These are phyloP conservation scores for Torymus aiolomorphi DNA, from an alignment of 2,888 invertebrate species.

Conservation along the genomic window DNA sequence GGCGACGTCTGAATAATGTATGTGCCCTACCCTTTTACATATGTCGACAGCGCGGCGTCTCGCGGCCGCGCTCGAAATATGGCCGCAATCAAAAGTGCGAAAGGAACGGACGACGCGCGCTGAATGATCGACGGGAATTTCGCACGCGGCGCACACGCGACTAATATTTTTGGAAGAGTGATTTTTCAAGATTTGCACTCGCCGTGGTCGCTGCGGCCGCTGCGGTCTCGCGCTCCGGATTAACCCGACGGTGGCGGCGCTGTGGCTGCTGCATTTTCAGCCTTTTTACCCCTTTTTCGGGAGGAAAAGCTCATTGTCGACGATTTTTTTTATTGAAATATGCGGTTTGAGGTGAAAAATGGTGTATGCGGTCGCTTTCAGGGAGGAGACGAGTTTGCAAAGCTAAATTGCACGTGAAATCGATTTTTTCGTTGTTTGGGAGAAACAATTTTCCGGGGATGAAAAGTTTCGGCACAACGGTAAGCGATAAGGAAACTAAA, in stretches of 20 bases:
- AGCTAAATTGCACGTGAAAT: too few relatives aligned
- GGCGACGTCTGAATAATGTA: slow-evolving; percentile 45
- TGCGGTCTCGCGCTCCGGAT: neutral
- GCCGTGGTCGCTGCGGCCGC: slow-evolving; percentile 9
- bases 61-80: slow-evolving; percentile 40
- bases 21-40: slow-evolving; percentile 17
- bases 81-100: slow-evolving; percentile 52
- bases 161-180: slow-evolving; percentile 41
- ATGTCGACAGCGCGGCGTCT: slow-evolving; percentile 9
- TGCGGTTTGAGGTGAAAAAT: too few relatives aligned
- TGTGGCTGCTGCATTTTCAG: neutral
- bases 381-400: too few relatives aligned
- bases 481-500: too few relatives aligned
- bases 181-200: slow-evolving; percentile 50
- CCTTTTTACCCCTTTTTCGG: neutral
- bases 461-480: too few relatives aligned
- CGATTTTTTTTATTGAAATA: too few relatives aligned
- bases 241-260: too few relatives aligned
- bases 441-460: too few relatives aligned
- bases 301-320: too few relatives aligned
- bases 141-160: slow-evolving; percentile 31
- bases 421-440: too few relatives aligned
- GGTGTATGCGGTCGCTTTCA: too few relatives aligned
- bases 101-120: slow-evolving; percentile 24
- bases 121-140: slow-evolving; percentile 44